phyloP scores from a whole-genome alignment of 2,888 invertebrate species.

The Hypolimnas misippus region DNA sequence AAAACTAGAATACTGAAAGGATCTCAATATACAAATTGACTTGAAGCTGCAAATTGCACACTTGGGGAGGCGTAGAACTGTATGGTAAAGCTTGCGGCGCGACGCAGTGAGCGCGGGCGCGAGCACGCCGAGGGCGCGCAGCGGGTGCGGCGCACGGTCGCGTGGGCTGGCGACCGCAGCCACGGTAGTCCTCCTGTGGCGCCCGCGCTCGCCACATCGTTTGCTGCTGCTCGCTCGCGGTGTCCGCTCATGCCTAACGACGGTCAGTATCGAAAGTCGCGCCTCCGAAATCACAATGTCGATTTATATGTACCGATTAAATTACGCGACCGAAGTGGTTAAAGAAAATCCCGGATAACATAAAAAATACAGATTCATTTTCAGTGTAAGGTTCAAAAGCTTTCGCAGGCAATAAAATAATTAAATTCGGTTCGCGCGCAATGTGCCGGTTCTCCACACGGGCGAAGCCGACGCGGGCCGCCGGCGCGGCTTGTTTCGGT shows the following conservation, averaged over 20 bases:
- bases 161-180: constrained; percentile 14
- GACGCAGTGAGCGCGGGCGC: not conserved
- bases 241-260: constrained; percentile 32
- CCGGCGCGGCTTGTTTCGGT: not conserved
- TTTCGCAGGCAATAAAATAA: constrained; percentile 9
- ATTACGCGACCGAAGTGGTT: not conserved
- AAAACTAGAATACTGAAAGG: too few relatives aligned
- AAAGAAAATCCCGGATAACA: not conserved
- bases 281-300: not conserved
- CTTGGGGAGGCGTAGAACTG: too few relatives aligned
- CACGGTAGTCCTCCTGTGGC: constrained; percentile 21
- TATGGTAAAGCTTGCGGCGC: not conserved
- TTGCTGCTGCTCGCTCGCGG: constrained; percentile 14
- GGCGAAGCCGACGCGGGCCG: not conserved
- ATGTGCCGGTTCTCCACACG: not conserved
- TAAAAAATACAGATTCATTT: not conserved
- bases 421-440: constrained; percentile 3
- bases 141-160: constrained; percentile 8
- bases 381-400: not conserved
- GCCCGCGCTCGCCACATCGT: constrained; percentile 20
- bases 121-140: not conserved
- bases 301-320: not conserved
- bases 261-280: constrained; percentile 38
- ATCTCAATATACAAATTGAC: too few relatives aligned
- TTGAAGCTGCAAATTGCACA: too few relatives aligned